Evolutionary conservation across 2,888 invertebrate genomes (phyloP), one percentile per base, ranked within the genome.

Genomic region (Dioctria linearis): DNA sequence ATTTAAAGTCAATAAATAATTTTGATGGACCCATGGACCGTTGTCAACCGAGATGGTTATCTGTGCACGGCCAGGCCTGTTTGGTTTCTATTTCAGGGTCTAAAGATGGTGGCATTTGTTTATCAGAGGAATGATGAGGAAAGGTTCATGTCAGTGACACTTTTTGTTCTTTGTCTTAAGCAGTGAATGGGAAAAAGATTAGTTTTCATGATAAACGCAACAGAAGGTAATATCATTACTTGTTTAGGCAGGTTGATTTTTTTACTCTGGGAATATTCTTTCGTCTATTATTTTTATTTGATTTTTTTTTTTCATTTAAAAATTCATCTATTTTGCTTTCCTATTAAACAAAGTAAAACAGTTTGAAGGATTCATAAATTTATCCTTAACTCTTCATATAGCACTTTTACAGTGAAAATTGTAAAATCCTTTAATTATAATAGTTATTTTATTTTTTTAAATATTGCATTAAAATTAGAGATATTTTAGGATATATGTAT

Each of bases 1-100:
- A 84, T 84, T 84, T 84, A 84, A 81, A 83, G 79, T 82, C 82
- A 84, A 84, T 84, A 84, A 84, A 84, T 84, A 84, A 84, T 84
- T 84, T 84, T 84, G 83, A 84, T 84, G 83, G 84, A 82, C 81
- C 83, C 83, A 82, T 83, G 82, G 81, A 84, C 83, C 83, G 83
- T 81, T 66, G 82, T 80, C 78, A 78, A 83, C 78, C 43, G 46
- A 65, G 81, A 81, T 81, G 42, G 9, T 81, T 81, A 81, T 81
- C 81, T 46, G 25, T 25, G 25, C 11, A 42, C 25, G 4, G 42
- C 9, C 42, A 40, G 65, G 51, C 40, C 2, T 25, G 25, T 25
- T 25, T 76, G 75, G 75, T 13, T 59, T 75, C 43, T 75, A 75
- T 75, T 59, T 59, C 59, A 61, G 76, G 42, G 42, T 42, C 42